phyloP scores from a whole-genome alignment of 2,888 invertebrate genomes.

The Cantharis lateralis region DNA sequence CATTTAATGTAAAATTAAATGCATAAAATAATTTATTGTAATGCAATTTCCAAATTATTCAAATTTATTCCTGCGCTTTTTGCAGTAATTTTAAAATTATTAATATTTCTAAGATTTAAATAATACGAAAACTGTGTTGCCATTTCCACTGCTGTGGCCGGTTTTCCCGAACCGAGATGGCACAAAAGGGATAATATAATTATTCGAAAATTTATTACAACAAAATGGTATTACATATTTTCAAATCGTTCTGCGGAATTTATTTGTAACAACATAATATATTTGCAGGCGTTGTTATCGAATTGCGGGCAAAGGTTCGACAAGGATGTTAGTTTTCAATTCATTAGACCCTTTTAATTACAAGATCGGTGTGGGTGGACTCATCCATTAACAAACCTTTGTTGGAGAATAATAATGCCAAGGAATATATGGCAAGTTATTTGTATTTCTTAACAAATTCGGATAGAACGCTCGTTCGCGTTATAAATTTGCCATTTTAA shows the following conservation, averaged over 20 bases:
- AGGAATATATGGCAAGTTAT: background rate
- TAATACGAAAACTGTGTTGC: background rate
- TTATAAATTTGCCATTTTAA: background rate
- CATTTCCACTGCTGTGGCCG: background rate
- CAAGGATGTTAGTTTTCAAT: conserved; percentile 40
- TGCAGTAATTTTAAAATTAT: background rate
- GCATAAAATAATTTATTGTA: background rate
- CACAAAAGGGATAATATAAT: too few relatives aligned
- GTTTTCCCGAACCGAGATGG: too few relatives aligned
- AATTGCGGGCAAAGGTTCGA: conserved; percentile 11
- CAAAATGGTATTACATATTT: background rate
- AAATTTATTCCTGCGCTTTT: background rate
- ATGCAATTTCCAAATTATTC: background rate
- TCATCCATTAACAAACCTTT: conserved; percentile 29
- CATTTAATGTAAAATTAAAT: background rate
- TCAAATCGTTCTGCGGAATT: background rate
- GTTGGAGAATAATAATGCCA: conserved; percentile 3
- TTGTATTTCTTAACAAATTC: background rate
- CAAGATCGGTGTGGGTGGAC: conserved; percentile 32
- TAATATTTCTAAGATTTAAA: background rate
- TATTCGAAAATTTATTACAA: too few relatives aligned
- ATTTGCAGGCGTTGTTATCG: background rate
- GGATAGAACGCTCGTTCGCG: background rate
- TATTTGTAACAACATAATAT: conserved; percentile 10
- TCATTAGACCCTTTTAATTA: conserved; percentile 43